A percentile compares a stretch with the other conserved stretches of the same genome.
Evolutionary conservation across 2,113 vertebrate genomes (phyloP).

Genomic region (Eptatretus burgeri): DNA sequence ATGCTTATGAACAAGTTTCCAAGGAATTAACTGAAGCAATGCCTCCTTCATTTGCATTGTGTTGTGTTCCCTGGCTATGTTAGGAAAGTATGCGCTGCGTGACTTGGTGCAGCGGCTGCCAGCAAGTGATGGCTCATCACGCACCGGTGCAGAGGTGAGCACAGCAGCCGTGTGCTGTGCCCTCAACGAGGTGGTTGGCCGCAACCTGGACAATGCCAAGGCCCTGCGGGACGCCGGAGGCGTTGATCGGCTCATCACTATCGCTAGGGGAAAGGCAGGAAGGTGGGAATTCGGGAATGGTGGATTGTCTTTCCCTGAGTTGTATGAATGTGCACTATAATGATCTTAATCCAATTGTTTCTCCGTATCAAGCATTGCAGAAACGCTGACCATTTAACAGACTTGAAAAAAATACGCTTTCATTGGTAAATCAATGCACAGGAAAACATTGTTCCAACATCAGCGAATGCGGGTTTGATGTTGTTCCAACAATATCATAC

Average conservation of each 20-base stretch:
- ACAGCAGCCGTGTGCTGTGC: conserved; percentile 84
- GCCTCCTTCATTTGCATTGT: no score
- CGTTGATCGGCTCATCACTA: conserved; percentile 88
- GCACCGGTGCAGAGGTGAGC: conserved; percentile 16
- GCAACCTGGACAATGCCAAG: conserved; percentile 96
- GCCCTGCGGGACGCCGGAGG: conserved; percentile 74
- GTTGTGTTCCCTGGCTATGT: no score
- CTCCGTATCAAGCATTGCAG: no score
- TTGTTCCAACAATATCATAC: no score
- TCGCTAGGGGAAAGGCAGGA: conserved; percentile 74
- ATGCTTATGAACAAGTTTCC: no score
- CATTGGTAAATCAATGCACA: no score
- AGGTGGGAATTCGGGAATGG: conserved; percentile 19
- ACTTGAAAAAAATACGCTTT: no score
- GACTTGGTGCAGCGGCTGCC: conserved; percentile 85
- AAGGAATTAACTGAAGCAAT: no score
- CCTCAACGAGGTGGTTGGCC: conserved; percentile 80
- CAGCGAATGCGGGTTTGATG: no score
- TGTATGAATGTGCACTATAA: neutral
- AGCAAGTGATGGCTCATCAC: conserved; percentile 29
- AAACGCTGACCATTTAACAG: no score
- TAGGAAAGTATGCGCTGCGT: conserved; percentile 86
- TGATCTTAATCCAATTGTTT: no score
- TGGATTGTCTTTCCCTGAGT: neutral
- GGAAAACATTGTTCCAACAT: no score